These are phyloP conservation scores for Lytechinus variegatus DNA, from an alignment of 35 echinoderm and acorn worm species.

Conservation along the genomic window DNA sequence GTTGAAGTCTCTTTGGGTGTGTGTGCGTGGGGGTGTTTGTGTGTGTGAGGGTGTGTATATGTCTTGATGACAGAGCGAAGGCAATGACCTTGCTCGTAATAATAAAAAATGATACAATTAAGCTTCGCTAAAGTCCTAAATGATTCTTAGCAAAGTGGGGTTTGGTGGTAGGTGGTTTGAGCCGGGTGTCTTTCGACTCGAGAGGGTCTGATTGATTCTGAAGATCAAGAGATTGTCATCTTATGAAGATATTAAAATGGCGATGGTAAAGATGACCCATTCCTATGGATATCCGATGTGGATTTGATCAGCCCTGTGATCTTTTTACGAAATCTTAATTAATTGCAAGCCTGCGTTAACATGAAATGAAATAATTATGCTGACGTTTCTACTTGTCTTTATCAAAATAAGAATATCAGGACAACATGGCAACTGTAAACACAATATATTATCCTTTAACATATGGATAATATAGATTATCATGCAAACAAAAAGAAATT, in stretches of 20 bases:
- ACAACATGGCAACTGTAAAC: no score
- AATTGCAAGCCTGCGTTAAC: no score
- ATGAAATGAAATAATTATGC: no score
- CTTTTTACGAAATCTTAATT: no score
- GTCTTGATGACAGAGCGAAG: neutral
- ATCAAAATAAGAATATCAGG: no score
- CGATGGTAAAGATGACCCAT: neutral
- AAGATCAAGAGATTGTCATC: neutral
- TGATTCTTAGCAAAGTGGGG: neutral
- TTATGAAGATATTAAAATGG: conserved; percentile 14
- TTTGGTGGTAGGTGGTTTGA: neutral
- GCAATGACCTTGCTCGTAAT: neutral
- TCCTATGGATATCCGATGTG: neutral
- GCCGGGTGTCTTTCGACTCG: neutral
- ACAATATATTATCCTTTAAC: no score
- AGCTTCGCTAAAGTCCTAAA: neutral
- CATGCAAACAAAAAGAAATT: no score
- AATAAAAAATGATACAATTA: conserved; percentile 15
- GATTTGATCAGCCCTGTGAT: no score
- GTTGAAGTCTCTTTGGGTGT: neutral
- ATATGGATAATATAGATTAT: no score
- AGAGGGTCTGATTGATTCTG: neutral
- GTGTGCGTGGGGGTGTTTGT: neutral
- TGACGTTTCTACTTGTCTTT: no score
- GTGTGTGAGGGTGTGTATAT: neutral